Percentiles rank a stretch among this genome's conserved stretches.
Conservation (phyloP, 2,113 vertebrate genomes). For the Atrichornis clamosus region DNA sequence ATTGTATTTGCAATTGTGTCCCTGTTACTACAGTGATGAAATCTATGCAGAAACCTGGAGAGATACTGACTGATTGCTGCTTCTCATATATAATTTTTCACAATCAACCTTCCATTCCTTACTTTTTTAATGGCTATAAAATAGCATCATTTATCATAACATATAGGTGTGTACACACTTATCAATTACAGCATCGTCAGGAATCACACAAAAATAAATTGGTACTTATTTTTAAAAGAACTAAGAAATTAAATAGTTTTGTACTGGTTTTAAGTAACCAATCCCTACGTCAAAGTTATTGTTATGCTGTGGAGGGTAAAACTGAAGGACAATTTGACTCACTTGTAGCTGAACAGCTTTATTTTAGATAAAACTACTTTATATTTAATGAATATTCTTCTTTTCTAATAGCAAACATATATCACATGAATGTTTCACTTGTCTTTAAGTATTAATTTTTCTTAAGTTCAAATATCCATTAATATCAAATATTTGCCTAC, state of each 20-base stretch:
- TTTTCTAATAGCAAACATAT: conserved; percentile 53
- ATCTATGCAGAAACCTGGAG: not conserved
- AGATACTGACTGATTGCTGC: not conserved
- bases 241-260: not conserved
- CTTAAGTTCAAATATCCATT: conserved; percentile 51
- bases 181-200: not conserved
- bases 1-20: not conserved
- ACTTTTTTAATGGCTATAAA: not conserved
- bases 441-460: conserved; percentile 51
- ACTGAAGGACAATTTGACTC: not conserved
- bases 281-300: not conserved
- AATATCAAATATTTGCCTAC: conserved; percentile 51
- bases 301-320: not conserved
- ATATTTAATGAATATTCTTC: conserved; percentile 32
- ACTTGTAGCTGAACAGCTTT: not conserved
- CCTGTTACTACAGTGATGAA: not conserved
- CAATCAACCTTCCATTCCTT: not conserved
- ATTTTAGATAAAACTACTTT: not conserved
- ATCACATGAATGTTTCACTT: conserved; percentile 36
- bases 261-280: not conserved
- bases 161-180: not conserved
- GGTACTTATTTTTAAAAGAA: not conserved
- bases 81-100: not conserved
- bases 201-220: not conserved
- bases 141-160: not conserved